Evolutionary conservation across 92 coral and sea anemone species (phyloP).

Genomic region (Isaurus tuberculatus): DNA sequence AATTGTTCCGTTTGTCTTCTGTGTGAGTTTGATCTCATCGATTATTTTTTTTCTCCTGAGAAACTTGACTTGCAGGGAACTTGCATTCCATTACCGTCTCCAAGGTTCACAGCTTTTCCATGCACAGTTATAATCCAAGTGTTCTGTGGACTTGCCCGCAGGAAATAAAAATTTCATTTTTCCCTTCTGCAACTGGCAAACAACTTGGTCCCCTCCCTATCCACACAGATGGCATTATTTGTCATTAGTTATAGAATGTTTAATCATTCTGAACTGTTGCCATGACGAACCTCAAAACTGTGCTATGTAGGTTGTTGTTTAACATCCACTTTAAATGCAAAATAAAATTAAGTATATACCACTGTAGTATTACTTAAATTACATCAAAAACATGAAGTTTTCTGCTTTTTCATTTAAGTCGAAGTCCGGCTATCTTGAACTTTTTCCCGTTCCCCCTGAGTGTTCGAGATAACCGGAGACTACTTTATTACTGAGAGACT

Average conservation of each 20-base stretch:
- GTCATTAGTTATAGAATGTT: conserved; percentile 5
- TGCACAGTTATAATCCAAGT: background rate
- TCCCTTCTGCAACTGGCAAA: background rate
- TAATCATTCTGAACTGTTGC: conserved; percentile 10
- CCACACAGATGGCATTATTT: background rate
- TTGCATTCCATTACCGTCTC: too few species aligned
- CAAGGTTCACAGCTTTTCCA: background rate
- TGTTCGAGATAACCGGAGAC: background rate
- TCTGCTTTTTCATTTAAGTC: conserved; percentile 16
- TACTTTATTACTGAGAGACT: conserved; percentile 1
- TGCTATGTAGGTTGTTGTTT: conserved; percentile 27
- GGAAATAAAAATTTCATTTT: background rate
- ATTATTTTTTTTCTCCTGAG: background rate
- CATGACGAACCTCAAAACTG: conserved; percentile 21
- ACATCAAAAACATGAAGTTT: conserved; percentile 25
- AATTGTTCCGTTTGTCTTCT: too few species aligned
- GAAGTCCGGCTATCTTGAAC: too few species aligned
- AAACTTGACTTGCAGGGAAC: too few species aligned
- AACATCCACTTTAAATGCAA: too few species aligned
- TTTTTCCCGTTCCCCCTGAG: too few species aligned
- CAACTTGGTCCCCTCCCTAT: background rate
- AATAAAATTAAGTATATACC: too few species aligned
- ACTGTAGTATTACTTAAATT: conserved; percentile 29
- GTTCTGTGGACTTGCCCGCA: too few species aligned
- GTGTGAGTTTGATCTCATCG: background rate